Evolutionary conservation across 2,888 invertebrate species (phyloP), one percentile per base, ranked within the genome.

Genomic region (Spodoptera littoralis): DNA sequence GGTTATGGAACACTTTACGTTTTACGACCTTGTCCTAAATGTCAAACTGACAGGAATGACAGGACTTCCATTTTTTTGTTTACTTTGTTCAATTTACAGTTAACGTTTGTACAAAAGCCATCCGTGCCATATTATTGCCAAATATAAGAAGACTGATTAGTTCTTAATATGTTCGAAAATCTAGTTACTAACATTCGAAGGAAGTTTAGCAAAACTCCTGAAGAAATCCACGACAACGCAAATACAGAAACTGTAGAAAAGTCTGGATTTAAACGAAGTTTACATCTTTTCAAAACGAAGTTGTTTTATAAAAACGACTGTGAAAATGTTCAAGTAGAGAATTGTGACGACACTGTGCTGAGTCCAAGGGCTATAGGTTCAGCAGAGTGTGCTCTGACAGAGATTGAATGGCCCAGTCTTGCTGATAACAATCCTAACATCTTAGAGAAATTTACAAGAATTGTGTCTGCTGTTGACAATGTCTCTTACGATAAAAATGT

Each of bases 361-460:
- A 95, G 96, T 73, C 96, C 96, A 50, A 91, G 96, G 80, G 96
- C 96, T 57, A 91, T 92, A 80, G 94, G 95, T 36, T 85, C 88
- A 45, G 90, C 88, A 48, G 92, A 91, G 71, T 91, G 90, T 85
- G 92, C 89, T 47, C 81, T 90, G 72, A 94, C 92, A 41, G 93
- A 94, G 76, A 92, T 95, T 71, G 95, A 95, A 79, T 96, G 96
- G 95, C 96, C 96, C 65, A 84, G 89, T 60, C 86, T 95, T 48
- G 89, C 92, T 69, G 94, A 95, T 76, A 89, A 92, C 77, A 92
- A 90, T 76, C 93, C 93, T 60, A 90, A 94, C 70, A 89, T 94
- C 68, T 85, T 95, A 85, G 93, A 92, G 57, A 95, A 90, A 86
- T 95, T 95, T 83, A 95, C 94, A 58, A 89, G 87, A 81, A 94